Conservation (phyloP, 2,113 vertebrate genomes). For the Oncorhynchus keta region DNA sequence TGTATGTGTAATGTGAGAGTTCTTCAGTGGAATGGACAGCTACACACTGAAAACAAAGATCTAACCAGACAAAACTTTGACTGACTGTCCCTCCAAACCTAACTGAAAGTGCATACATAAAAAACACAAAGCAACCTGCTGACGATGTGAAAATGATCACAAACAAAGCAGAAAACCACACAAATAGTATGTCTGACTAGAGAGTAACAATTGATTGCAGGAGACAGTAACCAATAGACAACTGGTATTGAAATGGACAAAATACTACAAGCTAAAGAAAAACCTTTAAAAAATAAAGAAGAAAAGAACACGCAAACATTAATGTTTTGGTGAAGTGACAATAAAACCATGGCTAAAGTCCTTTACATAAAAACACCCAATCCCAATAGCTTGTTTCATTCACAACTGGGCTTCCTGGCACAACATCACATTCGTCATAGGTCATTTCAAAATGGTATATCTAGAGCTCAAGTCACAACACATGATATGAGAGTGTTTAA, state of each 20-base stretch:
- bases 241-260: neutral
- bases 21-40: slow-evolving; percentile 12
- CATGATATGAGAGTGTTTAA: slow-evolving; percentile 37
- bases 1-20: neutral
- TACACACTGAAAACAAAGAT: slow-evolving; percentile 47
- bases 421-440: slow-evolving; percentile 50
- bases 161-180: slow-evolving; percentile 44
- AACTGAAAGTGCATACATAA: neutral
- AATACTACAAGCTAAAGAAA: slow-evolving; percentile 22
- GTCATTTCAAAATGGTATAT: slow-evolving; percentile 34
- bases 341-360: slow-evolving; percentile 58
- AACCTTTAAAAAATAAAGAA: neutral
- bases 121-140: slow-evolving; percentile 58
- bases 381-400: slow-evolving; percentile 65
- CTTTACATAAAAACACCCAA: slow-evolving; percentile 47
- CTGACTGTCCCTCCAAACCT: slow-evolving; percentile 20
- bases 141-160: slow-evolving; percentile 53
- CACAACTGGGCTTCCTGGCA: slow-evolving; percentile 43
- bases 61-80: slow-evolving; percentile 4
- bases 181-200: slow-evolving; percentile 6
- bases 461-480: slow-evolving; percentile 44
- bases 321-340: slow-evolving; percentile 6
- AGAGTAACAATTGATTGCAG: slow-evolving; percentile 16
- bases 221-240: neutral
- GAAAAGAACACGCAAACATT: neutral